Evolutionary conservation across 2,888 invertebrate genomes (phyloP).

Genomic region (Erebia epiphron): DNA sequence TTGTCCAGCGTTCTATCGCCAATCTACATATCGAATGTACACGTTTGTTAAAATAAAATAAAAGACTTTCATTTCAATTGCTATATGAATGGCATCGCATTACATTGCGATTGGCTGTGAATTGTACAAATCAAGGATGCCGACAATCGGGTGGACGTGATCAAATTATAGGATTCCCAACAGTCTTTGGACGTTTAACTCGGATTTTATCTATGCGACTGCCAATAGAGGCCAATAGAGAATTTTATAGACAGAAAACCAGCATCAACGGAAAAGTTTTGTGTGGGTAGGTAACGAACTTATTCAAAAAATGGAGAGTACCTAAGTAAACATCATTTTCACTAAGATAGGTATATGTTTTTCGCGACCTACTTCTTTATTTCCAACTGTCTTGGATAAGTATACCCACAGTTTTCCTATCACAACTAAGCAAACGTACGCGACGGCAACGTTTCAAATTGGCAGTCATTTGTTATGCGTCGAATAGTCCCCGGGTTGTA

Average conservation of each 20-base stretch:
- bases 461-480: conserved; percentile 38
- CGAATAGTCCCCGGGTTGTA: conserved; percentile 52
- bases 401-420: not conserved
- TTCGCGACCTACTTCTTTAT: not conserved
- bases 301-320: no score
- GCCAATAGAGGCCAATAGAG: not conserved
- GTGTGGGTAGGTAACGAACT: not conserved
- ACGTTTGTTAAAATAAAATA: not conserved
- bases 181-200: conserved; percentile 7
- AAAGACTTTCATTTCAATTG: conserved; percentile 10
- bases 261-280: not conserved
- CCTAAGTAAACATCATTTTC: no score
- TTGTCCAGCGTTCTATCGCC: not conserved
- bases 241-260: not conserved
- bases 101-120: conserved; percentile 12
- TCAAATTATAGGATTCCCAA: conserved; percentile 21
- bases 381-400: not conserved
- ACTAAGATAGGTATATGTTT: no score
- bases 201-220: conserved; percentile 2
- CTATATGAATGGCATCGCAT: not conserved
- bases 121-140: conserved; percentile 9
- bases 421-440: not conserved
- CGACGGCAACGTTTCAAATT: conserved; percentile 23
- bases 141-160: conserved; percentile 12
- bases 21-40: not conserved